Evolutionary conservation across 1,140 invertebrate species (phyloP), one percentile per base, ranked within the genome.

Genomic region (Caenorhabditis inopinata): DNA sequence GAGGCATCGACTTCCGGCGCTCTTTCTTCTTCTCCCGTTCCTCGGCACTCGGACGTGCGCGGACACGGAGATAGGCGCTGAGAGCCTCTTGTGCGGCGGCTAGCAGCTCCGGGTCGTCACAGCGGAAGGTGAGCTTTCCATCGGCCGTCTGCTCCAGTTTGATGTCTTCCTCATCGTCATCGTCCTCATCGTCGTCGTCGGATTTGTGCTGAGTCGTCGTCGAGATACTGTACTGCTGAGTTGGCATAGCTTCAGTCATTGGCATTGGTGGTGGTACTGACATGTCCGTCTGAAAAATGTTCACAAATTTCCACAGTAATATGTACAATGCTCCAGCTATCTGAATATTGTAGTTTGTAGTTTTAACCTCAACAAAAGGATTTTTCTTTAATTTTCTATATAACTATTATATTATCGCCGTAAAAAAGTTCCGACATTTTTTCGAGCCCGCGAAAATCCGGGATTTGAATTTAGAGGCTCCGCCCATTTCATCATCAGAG

Each of bases 71-170:
- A 75, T 85, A 85, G 23, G 86, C 85, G 46, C 78, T 74, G 11
- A 85, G 79, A 2, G 85, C 85, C 12, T 82, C 85, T 82, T 85
- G 85, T 11, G 85, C 85, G 23, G 85, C 85, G 42, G 86, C 74
- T 14, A 85, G 79, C 14, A 86, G 53, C 48, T 85, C 75, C 1
- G 85, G 85, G 77, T 85, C 85, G 38, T 47, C 77, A 75, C 85
- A 86, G 29, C 45, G 85, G 12, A 85, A 32, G n/a, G 85, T 85
- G 7, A 85, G 73, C 6, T 84, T 85, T 11, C 85, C 85, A 51
- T 85, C 85, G 45, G 85, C 42, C 5, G 74, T 82, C n/a, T 84
- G 84, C 62, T 85, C 85, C 16, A 85, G 85, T 53, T 76, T 79
- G 46, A 85, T 86, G 16, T 46, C 83, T 1, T 79, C 79, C 23